Base-by-base conservation (phyloP, 2,888 invertebrate species). In the Harpalus rufipes region DNA sequence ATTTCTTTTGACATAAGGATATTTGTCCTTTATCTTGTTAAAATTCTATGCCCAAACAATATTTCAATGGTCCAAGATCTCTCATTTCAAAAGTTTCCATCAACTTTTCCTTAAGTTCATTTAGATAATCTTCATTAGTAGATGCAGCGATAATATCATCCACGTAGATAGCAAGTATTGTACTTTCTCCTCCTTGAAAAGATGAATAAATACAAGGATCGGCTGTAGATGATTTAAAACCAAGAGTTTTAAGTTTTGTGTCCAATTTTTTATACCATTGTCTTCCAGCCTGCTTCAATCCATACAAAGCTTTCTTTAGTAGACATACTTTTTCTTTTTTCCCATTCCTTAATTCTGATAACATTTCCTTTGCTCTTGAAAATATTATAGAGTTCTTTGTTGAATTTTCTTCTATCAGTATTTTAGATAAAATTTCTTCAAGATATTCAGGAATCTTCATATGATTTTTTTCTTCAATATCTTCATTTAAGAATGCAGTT, bases 271-370 rank as follows among this genome's bases (percentile, higher is more conserved):
- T 78, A 12, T 18, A 83, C 74, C n/a, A 76, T 51, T 83, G 16
- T 18, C 74, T 14, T 14, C 83, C 74, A 56, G 83, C 51, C 25
- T 83, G 72, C 39, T 68, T 68, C 14, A 68, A 14, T 8, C 25
- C 68, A 39, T 68, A 68, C 10, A 68, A n/a, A 16, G 74, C 83
- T 74, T 83, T 83, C 12, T 83, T 78, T 21, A 76, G 39, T 12
- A 16, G 25, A 25, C 76, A 78, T 5, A 83, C 41, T 83, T 21
- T 39, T 14, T 41, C 56, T 12, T 44, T 41, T 32, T 78, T 44
- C n/a, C 18, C 21, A 25, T 56, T 85, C 16, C 65, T 61, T 86
- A 79, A 56, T n/a, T 44, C 16, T 68, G 84, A 86, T 61, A 72
- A 85, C 86, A 58, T 85, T 41, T 12, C 14, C 16, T 63, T 63